Evolutionary conservation across 2,797 vertebrate genomes (phyloP), one percentile per base, ranked within the genome.

Genomic region (Hybognathus amarus): DNA sequence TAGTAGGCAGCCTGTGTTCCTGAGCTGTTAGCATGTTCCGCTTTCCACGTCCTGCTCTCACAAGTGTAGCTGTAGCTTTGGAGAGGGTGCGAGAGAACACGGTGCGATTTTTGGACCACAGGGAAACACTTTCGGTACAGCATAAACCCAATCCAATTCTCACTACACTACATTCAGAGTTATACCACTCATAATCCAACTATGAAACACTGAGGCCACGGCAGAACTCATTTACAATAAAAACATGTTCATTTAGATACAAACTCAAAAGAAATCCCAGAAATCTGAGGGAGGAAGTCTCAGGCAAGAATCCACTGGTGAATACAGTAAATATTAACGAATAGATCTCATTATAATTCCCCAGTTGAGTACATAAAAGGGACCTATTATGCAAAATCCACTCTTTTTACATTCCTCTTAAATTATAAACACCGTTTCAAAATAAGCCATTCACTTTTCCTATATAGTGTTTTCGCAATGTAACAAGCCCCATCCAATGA

Each of bases 81-180:
- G 10, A 77, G 73, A 77, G 17, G 30, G 77, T 54, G 83, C 73
- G 76, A 80, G 71, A 68, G 61, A n/a, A 56, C 56, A 18, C 27
- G 4, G 70, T 24, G 83, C 12, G 45, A 87, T 70, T 85, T 54
- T 70, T 74, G 75, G 33, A 56, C 63, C 36, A 1, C 47, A 66
- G 80, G 71, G 80, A 82, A 76, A 54, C 45, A 24, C 17, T 75
- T 76, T 54, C 3, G 8, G 80, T 56, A 42, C 45, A 67, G 12
- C 42, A 74, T 20, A 56, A 56, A 10, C 71, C 80, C 61, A 8
- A 76, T 76, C 7, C 33, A 76, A 67, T 82, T 76, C 71, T 66
- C 71, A 82, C 45, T 18, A 27, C 30, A 64, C 27, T 13, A 24
- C 33, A 56, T 24, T 40, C 52, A 59, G 50, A 75, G 47, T 74